These are phyloP conservation scores for Taeniopygia guttata DNA, from an alignment of 2,797 vertebrate genomes.

Conservation along the genomic window DNA sequence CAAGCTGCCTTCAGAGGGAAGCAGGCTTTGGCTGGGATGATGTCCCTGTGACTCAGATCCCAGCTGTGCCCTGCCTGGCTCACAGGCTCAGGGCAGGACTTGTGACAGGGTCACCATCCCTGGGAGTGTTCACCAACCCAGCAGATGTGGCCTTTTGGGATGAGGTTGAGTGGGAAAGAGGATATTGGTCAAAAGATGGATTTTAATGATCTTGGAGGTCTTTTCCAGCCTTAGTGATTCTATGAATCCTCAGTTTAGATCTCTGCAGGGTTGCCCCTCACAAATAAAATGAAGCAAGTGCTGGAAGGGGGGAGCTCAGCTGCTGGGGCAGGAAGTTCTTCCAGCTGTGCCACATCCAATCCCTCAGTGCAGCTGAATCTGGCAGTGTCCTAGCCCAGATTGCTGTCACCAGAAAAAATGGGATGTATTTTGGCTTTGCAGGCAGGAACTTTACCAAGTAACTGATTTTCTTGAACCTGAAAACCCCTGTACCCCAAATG, in stretches of 20 bases:
- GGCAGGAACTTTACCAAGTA: background rate
- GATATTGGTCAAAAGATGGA: background rate
- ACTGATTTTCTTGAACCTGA: background rate
- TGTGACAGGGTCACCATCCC: background rate
- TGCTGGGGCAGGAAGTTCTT: background rate
- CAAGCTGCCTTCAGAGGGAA: background rate
- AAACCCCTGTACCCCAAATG: no score
- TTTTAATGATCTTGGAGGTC: background rate
- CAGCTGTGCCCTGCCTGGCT: background rate
- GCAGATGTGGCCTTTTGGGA: fast-evolving
- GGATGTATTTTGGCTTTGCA: background rate
- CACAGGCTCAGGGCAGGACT: background rate
- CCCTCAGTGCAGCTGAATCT: background rate
- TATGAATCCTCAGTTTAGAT: background rate
- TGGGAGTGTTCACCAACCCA: background rate
- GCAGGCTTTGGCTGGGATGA: background rate
- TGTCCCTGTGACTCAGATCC: background rate
- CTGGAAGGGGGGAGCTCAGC: background rate
- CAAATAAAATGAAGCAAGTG: background rate
- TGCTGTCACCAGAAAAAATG: background rate
- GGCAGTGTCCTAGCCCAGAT: background rate
- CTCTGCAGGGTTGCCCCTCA: background rate
- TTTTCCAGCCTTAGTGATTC: background rate
- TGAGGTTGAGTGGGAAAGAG: background rate
- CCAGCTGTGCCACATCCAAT: background rate